Evolutionary conservation across 2,888 invertebrate species (phyloP).

Genomic region (Parthenolecanium corni): DNA sequence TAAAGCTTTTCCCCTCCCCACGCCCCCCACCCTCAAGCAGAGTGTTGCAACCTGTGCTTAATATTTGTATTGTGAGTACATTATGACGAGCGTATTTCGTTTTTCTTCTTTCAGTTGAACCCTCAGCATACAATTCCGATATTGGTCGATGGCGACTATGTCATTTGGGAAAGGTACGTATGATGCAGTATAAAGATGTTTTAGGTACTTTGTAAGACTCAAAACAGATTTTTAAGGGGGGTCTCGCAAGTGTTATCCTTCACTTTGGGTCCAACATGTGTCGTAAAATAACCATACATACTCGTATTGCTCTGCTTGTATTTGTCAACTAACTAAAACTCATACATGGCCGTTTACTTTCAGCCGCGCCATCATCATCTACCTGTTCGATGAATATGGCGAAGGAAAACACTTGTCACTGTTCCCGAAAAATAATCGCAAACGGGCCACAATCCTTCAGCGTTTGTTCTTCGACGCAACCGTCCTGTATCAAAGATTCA

Average conservation of each 20-base stretch:
- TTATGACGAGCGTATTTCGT: not conserved
- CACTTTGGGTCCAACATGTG: too few species aligned
- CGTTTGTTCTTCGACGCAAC: constrained; percentile 69
- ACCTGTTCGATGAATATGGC: constrained; percentile 68
- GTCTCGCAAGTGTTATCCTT: too few species aligned
- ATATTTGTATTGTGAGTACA: too few species aligned
- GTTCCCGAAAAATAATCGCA: constrained; percentile 65
- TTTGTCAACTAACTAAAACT: too few species aligned
- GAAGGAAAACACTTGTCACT: constrained; percentile 62
- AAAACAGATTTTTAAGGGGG: too few species aligned
- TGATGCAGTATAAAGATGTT: not conserved
- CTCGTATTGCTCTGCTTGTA: too few species aligned
- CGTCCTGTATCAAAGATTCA: constrained; percentile 56
- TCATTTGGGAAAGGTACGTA: constrained; percentile 59
- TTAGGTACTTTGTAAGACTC: too few species aligned
- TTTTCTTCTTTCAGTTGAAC: constrained; percentile 49
- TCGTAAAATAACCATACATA: too few species aligned
- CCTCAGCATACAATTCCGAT: constrained; percentile 78
- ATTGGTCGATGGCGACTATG: constrained; percentile 67
- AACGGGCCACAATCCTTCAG: constrained; percentile 65
- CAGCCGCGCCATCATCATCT: constrained; percentile 66
- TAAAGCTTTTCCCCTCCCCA: too few species aligned
- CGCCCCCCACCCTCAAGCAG: too few species aligned
- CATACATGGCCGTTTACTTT: constrained; percentile 31
- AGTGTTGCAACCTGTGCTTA: too few species aligned